These are phyloP conservation scores for Brassicogethes aeneus DNA, from an alignment of 2,888 invertebrate species.

Conservation along the genomic window DNA sequence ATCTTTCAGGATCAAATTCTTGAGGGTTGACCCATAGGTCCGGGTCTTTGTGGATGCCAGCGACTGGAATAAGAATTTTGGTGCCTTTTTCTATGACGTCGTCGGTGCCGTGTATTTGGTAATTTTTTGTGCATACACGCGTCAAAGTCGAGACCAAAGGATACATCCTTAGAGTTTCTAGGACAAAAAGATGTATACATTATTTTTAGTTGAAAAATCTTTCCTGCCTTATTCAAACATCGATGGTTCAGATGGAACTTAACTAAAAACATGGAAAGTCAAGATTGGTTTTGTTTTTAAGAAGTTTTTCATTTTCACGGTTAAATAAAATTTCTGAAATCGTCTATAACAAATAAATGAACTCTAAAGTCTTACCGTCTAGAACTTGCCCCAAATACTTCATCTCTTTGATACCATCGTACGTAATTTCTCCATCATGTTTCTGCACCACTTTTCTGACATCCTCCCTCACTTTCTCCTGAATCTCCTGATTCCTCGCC, in stretches of 20 bases:
- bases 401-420: constrained; percentile 41
- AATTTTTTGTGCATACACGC: constrained; percentile 24
- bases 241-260: too few relatives aligned
- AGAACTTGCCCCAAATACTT: constrained; percentile 37
- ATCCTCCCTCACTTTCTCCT: constrained; percentile 39
- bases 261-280: too few relatives aligned
- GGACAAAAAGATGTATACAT: too few relatives aligned
- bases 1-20: constrained; percentile 37
- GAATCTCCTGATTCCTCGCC: constrained; percentile 39
- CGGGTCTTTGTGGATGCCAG: constrained; percentile 32
- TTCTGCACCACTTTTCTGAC: constrained; percentile 29
- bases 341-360: too few relatives aligned
- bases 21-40: constrained; percentile 34
- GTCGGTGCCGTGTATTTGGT: constrained; percentile 19
- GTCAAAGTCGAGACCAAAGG: constrained; percentile 29
- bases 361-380: constrained; percentile 22
- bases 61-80: constrained; percentile 26
- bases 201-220: too few relatives aligned
- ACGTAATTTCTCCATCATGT: constrained; percentile 33
- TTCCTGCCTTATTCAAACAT: too few relatives aligned
- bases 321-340: too few relatives aligned
- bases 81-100: constrained; percentile 27
- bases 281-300: constrained; percentile 24
- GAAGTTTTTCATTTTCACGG: constrained; percentile 14
- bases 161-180: constrained; percentile 36